These are phyloP conservation scores for Frieseomelitta varia DNA, from an alignment of 1,140 invertebrate genomes.

Conservation along the genomic window DNA sequence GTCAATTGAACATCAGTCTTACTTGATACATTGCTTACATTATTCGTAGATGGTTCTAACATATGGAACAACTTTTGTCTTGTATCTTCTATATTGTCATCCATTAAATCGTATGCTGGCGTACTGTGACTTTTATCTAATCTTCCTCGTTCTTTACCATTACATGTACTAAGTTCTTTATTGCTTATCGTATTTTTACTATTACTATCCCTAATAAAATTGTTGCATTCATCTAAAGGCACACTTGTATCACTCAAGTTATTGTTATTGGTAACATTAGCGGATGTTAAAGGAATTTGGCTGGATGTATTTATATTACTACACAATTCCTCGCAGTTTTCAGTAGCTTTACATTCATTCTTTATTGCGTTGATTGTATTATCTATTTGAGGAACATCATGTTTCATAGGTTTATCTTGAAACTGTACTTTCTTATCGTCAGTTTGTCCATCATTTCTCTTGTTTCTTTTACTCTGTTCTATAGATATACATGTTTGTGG, in stretches of 20 bases:
- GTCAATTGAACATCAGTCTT: conserved; percentile 67
- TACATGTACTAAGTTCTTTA: conserved; percentile 36
- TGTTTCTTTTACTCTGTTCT: conserved; percentile 74
- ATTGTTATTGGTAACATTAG: conserved; percentile 57
- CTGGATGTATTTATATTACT: conserved; percentile 43
- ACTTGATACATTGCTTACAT: conserved; percentile 55
- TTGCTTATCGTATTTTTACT: conserved; percentile 28
- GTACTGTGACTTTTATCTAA: conserved; percentile 90
- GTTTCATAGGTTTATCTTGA: conserved; percentile 70
- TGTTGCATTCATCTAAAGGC: conserved; percentile 68
- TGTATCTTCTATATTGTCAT: conserved; percentile 66
- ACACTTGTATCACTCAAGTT: conserved; percentile 65
- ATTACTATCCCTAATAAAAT: conserved; percentile 61
- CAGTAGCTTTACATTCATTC: conserved; percentile 30
- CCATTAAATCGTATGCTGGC: conserved; percentile 87
- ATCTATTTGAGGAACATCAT: conserved; percentile 50
- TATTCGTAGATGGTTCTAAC: conserved; percentile 35
- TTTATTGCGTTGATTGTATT: conserved; percentile 43
- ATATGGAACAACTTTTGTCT: conserved; percentile 63
- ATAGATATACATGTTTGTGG: conserved; percentile 87
- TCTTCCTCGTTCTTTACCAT: conserved; percentile 80
- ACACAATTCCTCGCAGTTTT: conserved; percentile 17
- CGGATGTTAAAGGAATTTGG: conserved; percentile 13
- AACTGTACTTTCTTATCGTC: conserved; percentile 75
- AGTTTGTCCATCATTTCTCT: conserved; percentile 62